Conservation (phyloP, 2,113 vertebrate species). For the Spheniscus mendiculus region DNA sequence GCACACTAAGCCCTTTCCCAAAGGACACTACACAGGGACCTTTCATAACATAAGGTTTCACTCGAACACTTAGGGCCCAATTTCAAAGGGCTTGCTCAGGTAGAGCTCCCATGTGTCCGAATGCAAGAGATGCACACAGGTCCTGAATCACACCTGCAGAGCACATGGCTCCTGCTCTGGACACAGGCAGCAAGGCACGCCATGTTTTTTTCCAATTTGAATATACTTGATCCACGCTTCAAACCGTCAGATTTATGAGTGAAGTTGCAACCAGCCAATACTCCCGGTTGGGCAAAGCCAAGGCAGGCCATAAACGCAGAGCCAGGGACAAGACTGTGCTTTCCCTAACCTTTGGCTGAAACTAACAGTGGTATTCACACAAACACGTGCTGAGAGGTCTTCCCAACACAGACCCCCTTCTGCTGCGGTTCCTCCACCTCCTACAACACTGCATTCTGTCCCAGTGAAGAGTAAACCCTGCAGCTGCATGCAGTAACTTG, state of each 20-base stretch:
- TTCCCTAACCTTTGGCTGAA: neutral
- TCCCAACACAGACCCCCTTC: neutral
- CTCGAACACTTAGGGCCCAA: neutral
- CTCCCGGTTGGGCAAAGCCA: neutral
- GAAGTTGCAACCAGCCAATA: neutral
- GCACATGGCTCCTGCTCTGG: too few relatives aligned
- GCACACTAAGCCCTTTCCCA: conserved; percentile 59
- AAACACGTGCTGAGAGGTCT: neutral
- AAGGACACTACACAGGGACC: conserved; percentile 38
- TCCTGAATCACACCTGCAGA: neutral
- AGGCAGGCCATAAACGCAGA: neutral
- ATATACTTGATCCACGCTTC: neutral
- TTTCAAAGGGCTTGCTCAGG: neutral
- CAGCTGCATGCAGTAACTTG: neutral
- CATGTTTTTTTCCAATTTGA: neutral
- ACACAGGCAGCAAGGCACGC: neutral
- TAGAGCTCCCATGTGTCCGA: neutral
- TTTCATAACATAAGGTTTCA: conserved; percentile 36
- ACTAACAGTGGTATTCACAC: neutral
- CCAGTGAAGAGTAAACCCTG: neutral
- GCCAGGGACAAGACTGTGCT: rapidly evolving
- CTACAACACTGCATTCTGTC: neutral
- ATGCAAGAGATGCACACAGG: rapidly evolving
- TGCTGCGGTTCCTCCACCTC: neutral
- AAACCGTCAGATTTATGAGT: neutral